These are phyloP conservation scores for Caenorhabditis wallacei DNA, from an alignment of 2,888 invertebrate genomes.

Conservation along the genomic window DNA sequence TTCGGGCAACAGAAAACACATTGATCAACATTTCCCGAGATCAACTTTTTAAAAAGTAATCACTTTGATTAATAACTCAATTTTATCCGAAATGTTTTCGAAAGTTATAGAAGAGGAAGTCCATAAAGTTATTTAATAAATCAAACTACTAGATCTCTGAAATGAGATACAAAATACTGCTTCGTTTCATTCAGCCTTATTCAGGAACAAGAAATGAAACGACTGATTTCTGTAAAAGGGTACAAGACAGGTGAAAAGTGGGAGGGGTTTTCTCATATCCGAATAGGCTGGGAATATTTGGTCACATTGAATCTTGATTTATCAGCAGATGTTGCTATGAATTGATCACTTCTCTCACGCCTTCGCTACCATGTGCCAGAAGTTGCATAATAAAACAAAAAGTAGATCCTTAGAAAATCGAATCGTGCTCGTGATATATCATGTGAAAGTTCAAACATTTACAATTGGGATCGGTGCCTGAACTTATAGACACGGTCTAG, in stretches of 20 bases:
- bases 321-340: conserved; percentile 38
- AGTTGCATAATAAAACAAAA: conserved; percentile 8
- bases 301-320: conserved; percentile 12
- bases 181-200: background rate
- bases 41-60: conserved; percentile 29
- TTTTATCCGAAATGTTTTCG: conserved; percentile 24
- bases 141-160: conserved; percentile 2
- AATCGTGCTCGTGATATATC: conserved; percentile 20
- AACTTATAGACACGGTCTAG: conserved; percentile 6
- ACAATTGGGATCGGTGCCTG: conserved; percentile 11
- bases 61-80: conserved; percentile 38
- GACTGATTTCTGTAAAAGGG: conserved; percentile 6
- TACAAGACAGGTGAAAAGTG: conserved; percentile 25
- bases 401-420: background rate
- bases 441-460: conserved; percentile 11
- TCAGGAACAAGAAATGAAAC: conserved; percentile 28
- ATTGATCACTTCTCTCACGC: conserved; percentile 33
- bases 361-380: conserved; percentile 27
- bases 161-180: conserved; percentile 5
- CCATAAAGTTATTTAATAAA: background rate
- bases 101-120: conserved; percentile 1
- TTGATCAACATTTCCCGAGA: background rate
- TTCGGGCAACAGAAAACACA: conserved; percentile 1
- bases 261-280: conserved; percentile 7
- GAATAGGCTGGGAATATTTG: conserved; percentile 19